phyloP scores from a whole-genome alignment of 2,797 vertebrate genomes.

The Macropus fuliginosus region DNA sequence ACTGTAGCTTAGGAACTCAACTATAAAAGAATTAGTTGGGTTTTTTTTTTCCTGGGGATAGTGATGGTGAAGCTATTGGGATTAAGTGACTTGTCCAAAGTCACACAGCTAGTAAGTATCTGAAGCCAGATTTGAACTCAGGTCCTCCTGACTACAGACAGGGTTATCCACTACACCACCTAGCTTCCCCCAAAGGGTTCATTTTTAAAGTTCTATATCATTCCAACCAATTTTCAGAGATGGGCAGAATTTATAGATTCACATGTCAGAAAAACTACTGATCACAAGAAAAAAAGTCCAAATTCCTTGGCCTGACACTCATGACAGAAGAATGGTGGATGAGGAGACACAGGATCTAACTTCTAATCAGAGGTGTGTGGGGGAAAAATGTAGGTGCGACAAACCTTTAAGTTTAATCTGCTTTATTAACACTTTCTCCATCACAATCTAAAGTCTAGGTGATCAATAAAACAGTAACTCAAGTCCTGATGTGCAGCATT shows the following conservation, averaged over 20 bases:
- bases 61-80: neutral
- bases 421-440: neutral
- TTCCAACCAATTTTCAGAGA: neutral
- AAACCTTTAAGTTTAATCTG: neutral
- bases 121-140: neutral
- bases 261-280: constrained; percentile 1
- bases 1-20: neutral
- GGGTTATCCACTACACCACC: neutral
- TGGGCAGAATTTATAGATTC: neutral
- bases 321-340: neutral
- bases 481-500: neutral
- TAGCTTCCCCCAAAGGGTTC: neutral
- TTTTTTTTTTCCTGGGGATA: neutral
- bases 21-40: neutral
- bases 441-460: neutral
- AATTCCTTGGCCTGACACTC: neutral
- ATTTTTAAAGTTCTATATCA: neutral
- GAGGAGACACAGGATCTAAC: neutral
- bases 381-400: neutral
- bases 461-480: neutral
- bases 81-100: neutral
- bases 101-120: neutral
- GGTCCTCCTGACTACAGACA: neutral
- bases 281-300: neutral
- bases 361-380: neutral